Evolutionary conservation across 2,113 vertebrate genomes (phyloP).

Genomic region (Apaloderma vittatum): DNA sequence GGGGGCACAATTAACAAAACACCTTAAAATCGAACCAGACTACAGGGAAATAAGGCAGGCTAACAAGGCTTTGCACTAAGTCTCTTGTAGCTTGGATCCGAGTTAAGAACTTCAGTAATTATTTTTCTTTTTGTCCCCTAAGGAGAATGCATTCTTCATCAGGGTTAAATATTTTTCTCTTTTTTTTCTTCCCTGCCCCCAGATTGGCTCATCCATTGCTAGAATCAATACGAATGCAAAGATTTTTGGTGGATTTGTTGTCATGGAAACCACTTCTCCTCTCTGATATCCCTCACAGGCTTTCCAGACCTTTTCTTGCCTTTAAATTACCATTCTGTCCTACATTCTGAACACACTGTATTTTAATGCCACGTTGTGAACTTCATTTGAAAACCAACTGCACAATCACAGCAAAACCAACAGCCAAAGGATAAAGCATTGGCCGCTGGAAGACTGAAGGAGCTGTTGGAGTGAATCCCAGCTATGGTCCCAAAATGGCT

Average conservation of each 20-base stretch:
- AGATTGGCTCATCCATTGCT: slow-evolving; percentile 67
- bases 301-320: slow-evolving; percentile 71
- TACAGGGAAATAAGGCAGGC: background rate
- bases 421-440: background rate
- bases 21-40: background rate
- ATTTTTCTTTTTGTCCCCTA: background rate
- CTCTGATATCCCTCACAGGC: slow-evolving; percentile 68
- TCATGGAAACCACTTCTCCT: slow-evolving; percentile 74
- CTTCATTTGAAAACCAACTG: slow-evolving; percentile 37
- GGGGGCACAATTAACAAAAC: background rate
- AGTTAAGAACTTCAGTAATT: background rate
- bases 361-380: slow-evolving; percentile 10
- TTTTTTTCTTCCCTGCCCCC: slow-evolving; percentile 34
- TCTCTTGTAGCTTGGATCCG: background rate
- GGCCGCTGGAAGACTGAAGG: background rate
- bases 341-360: slow-evolving; percentile 52
- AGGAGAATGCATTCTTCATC: slow-evolving; percentile 8
- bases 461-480: background rate
- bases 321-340: slow-evolving; percentile 66
- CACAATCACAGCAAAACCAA: background rate
- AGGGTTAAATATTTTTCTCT: slow-evolving; percentile 41
- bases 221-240: slow-evolving; percentile 77
- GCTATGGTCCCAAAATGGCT: slow-evolving; percentile 10
- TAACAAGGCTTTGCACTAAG: background rate
- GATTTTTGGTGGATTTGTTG: slow-evolving; percentile 76